A percentile compares a stretch with the other conserved stretches of the same genome.
These are phyloP conservation scores for Hirtodrosophila alboralis DNA, from an alignment of 2,888 invertebrate species.

Conservation along the genomic window DNA sequence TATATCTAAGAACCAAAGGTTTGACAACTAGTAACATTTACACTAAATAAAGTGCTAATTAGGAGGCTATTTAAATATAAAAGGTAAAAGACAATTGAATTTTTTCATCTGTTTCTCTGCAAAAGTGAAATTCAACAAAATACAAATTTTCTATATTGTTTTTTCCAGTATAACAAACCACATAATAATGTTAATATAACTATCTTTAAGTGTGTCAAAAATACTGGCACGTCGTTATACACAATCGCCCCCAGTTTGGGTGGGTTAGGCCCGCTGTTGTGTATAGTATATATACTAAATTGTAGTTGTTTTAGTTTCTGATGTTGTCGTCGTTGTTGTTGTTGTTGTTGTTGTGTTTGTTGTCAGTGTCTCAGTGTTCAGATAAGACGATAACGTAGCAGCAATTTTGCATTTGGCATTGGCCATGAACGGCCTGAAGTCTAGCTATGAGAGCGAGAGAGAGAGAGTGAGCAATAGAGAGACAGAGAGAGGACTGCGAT, in stretches of 20 bases:
- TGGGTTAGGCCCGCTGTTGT: background rate
- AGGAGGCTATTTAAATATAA: no score
- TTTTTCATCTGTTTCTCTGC: no score
- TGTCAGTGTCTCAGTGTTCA: slow-evolving; percentile 20
- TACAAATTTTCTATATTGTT: no score
- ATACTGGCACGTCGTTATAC: background rate
- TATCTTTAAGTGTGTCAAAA: background rate
- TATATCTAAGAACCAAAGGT: no score
- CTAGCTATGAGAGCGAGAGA: slow-evolving; percentile 2
- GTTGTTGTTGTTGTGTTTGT: slow-evolving; percentile 13
- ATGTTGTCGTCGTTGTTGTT: slow-evolving; percentile 24
- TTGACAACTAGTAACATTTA: no score
- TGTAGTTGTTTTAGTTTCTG: no score
- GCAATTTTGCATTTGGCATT: slow-evolving; percentile 53
- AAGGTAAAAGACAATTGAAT: no score
- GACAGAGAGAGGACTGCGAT: no score
- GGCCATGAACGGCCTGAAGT: slow-evolving; percentile 31
- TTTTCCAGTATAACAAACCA: background rate
- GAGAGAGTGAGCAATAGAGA: background rate
- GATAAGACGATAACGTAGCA: slow-evolving; percentile 56
- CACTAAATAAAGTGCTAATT: no score
- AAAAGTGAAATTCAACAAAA: no score
- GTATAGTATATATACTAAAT: no score
- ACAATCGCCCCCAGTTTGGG: background rate
- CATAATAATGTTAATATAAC: background rate